A percentile compares a stretch with the other conserved stretches of the same genome.
Conservation (phyloP, 1,140 invertebrate species). For the Drosophila littoralis region DNA sequence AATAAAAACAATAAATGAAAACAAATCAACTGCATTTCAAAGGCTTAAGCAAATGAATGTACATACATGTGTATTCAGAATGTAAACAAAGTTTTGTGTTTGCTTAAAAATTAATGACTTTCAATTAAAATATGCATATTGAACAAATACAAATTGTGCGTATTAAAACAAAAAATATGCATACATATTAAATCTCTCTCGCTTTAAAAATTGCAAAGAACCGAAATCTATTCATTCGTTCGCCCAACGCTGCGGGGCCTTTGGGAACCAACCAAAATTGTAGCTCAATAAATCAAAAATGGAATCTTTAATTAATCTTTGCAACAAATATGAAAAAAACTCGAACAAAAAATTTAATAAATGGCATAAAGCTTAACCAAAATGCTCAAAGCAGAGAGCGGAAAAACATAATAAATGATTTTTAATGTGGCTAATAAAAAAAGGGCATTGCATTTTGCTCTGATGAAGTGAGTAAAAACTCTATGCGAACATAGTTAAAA, state of each 20-base stretch:
- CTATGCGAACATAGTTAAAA: conserved; percentile 40
- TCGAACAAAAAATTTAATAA: conserved; percentile 25
- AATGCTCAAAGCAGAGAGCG: conserved; percentile 17
- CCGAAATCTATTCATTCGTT: background rate
- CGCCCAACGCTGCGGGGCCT: background rate
- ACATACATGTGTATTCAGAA: background rate
- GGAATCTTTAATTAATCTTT: conserved; percentile 71
- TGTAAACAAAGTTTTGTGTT: conserved; percentile 24
- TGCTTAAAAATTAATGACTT: conserved; percentile 40
- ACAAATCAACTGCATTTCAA: conserved; percentile 14
- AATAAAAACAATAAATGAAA: background rate
- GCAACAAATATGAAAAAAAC: conserved; percentile 16
- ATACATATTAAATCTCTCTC: conserved; percentile 5
- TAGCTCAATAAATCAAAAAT: conserved; percentile 59
- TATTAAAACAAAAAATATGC: background rate
- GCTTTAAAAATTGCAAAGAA: conserved; percentile 21
- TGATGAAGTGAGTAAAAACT: conserved; percentile 38
- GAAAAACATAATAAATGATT: conserved; percentile 44
- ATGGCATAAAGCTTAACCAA: conserved; percentile 34
- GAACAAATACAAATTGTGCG: conserved; percentile 19
- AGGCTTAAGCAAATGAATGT: conserved; percentile 22
- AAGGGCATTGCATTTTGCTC: conserved; percentile 29
- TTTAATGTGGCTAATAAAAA: conserved; percentile 1
- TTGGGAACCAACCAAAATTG: conserved; percentile 36
- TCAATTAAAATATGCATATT: conserved; percentile 32